phyloP scores from a whole-genome alignment of 2,888 invertebrate genomes.

The Automeris io region DNA sequence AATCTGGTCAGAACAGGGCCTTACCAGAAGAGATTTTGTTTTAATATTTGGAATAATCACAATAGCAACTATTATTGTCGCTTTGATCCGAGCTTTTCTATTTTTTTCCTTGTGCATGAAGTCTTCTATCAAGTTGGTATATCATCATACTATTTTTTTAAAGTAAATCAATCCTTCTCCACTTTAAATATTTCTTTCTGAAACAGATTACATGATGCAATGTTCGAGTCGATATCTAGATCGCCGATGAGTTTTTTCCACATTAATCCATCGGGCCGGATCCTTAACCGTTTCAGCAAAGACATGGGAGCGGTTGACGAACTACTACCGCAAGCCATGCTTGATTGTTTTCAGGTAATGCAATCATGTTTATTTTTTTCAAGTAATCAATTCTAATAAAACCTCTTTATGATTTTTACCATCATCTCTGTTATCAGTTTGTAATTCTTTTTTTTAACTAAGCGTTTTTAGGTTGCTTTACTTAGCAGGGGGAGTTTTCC shows the following conservation, averaged over 20 bases:
- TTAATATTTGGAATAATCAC: conserved; percentile 78
- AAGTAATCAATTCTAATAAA: no score
- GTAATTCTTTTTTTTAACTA: no score
- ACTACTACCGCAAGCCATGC: conserved; percentile 82
- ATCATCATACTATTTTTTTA: not conserved
- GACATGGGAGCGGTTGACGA: conserved; percentile 91
- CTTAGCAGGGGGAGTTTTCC: no score
- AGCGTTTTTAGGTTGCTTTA: no score
- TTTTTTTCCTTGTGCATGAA: conserved; percentile 82
- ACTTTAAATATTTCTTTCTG: conserved; percentile 1
- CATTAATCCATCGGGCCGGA: conserved; percentile 87
- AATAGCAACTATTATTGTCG: conserved; percentile 73
- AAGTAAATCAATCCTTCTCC: not conserved
- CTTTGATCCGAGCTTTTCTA: conserved; percentile 78
- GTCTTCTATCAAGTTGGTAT: conserved; percentile 76
- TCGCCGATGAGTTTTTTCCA: conserved; percentile 84
- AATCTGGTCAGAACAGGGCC: conserved; percentile 52
- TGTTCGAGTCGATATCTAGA: conserved; percentile 78
- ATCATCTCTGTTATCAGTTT: no score
- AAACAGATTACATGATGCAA: conserved; percentile 78
- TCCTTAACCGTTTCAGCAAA: conserved; percentile 88
- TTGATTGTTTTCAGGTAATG: conserved; percentile 81
- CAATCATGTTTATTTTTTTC: not conserved
- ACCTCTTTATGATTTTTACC: no score
- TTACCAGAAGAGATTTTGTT: conserved; percentile 46